A percentile compares a stretch with the other conserved stretches of the same genome.
These are phyloP conservation scores for Lasius fuliginosus DNA, from an alignment of 2,888 invertebrate genomes.

Conservation along the genomic window DNA sequence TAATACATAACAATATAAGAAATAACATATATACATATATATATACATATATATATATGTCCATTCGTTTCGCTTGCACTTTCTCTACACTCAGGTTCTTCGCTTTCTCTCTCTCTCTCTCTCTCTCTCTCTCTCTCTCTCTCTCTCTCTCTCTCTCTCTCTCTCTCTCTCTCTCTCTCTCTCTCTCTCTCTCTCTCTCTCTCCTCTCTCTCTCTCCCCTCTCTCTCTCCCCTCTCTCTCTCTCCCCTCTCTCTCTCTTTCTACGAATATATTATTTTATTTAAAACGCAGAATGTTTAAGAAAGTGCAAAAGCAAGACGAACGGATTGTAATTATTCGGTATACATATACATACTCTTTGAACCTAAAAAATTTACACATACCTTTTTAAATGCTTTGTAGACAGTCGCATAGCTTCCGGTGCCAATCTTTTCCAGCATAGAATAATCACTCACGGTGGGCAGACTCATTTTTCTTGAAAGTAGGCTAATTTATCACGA, in stretches of 20 bases:
- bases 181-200: too few relatives aligned
- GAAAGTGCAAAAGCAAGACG: not conserved
- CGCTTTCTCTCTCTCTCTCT: not conserved
- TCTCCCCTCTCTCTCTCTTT: not conserved
- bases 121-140: not conserved
- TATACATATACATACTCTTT: conserved; percentile 29
- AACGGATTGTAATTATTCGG: not conserved
- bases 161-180: not conserved
- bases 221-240: not conserved
- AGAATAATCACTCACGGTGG: conserved; percentile 90
- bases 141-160: not conserved
- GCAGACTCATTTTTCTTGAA: conserved; percentile 86
- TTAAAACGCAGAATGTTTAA: not conserved
- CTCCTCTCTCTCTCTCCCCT: not conserved
- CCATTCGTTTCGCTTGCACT: not conserved
- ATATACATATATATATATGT: not conserved
- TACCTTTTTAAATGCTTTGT: conserved; percentile 92
- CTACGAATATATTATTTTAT: not conserved
- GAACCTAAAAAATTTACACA: conserved; percentile 69
- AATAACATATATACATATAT: not conserved
- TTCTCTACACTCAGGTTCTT: not conserved
- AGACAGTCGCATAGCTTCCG: conserved; percentile 95
- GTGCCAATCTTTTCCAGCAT: conserved; percentile 92
- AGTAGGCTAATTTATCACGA: conserved; percentile 45
- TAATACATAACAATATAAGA: not conserved